Evolutionary conservation across 37 sponge, comb jelly and placozoan genomes (phyloP).

Genomic region (Ephydatia muelleri): DNA sequence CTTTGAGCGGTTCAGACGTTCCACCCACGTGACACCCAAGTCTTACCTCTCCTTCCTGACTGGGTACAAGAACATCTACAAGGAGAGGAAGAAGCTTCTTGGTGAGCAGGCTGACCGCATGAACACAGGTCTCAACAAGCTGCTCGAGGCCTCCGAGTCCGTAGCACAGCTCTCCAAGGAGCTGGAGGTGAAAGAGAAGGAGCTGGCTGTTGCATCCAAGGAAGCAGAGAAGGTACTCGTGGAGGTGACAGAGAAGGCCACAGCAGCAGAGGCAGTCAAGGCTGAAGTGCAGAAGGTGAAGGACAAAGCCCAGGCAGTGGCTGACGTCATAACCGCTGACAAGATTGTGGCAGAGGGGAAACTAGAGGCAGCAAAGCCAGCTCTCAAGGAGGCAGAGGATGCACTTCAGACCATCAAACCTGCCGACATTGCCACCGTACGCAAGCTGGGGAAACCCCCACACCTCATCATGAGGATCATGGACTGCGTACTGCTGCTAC

Average conservation of each 20-base stretch:
- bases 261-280: slow-evolving; percentile 98
- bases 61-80: slow-evolving; percentile 93
- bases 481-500: slow-evolving; percentile 97
- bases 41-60: slow-evolving; percentile 96
- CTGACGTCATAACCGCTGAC: slow-evolving; percentile 91
- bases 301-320: slow-evolving; percentile 97
- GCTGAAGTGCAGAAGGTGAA: slow-evolving; percentile 97
- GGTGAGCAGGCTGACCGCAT: slow-evolving; percentile 88
- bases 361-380: slow-evolving; percentile 92
- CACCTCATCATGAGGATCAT: slow-evolving; percentile 99
- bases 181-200: slow-evolving; percentile 94
- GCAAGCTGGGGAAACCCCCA: slow-evolving; percentile 97
- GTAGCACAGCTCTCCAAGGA: slow-evolving; percentile 87
- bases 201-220: slow-evolving; percentile 84
- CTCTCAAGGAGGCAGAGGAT: slow-evolving; percentile 94
- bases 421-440: slow-evolving; percentile 94
- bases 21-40: slow-evolving; percentile 98
- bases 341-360: slow-evolving; percentile 93
- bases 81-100: slow-evolving; percentile 80
- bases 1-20: slow-evolving; percentile 92
- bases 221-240: slow-evolving; percentile 93
- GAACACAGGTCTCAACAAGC: slow-evolving; percentile 94
- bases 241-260: slow-evolving; percentile 96
- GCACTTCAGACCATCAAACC: slow-evolving; percentile 98
- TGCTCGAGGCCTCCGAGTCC: slow-evolving; percentile 90